Conservation (phyloP, 2,797 vertebrate genomes). For the Cuniculus paca region DNA sequence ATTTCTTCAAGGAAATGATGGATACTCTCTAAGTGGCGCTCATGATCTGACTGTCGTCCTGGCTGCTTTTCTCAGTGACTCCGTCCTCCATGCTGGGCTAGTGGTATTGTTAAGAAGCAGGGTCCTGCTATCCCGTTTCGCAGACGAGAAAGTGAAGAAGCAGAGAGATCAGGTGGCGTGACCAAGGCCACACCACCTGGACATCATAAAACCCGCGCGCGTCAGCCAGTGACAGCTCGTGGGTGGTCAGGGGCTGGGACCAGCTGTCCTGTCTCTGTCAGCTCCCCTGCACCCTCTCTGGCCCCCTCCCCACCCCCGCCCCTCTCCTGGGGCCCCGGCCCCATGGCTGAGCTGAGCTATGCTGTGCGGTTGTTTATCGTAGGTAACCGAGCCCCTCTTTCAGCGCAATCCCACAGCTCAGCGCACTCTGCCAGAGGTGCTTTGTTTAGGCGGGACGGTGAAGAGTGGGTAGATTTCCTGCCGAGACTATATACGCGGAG, state of each 20-base stretch:
- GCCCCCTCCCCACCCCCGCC: neutral
- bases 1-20: neutral
- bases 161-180: accelerated
- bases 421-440: slow-evolving; percentile 10
- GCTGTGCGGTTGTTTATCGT: neutral
- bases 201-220: accelerated
- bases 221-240: accelerated
- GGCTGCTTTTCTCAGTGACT: neutral
- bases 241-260: neutral
- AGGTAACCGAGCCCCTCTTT: neutral
- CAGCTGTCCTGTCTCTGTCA: neutral
- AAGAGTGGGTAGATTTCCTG: slow-evolving; percentile 71
- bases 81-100: neutral
- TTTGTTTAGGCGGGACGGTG: slow-evolving; percentile 59
- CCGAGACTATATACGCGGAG: slow-evolving; percentile 56
- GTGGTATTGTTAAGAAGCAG: neutral
- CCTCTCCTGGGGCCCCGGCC: neutral
- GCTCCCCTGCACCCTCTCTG: neutral
- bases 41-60: accelerated
- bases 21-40: neutral
- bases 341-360: accelerated
- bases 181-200: neutral
- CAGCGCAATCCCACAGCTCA: neutral
- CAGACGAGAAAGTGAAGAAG: neutral
- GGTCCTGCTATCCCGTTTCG: neutral